These are phyloP conservation scores for Phaethon lepturus DNA, from an alignment of 2,113 vertebrate genomes.

Conservation along the genomic window DNA sequence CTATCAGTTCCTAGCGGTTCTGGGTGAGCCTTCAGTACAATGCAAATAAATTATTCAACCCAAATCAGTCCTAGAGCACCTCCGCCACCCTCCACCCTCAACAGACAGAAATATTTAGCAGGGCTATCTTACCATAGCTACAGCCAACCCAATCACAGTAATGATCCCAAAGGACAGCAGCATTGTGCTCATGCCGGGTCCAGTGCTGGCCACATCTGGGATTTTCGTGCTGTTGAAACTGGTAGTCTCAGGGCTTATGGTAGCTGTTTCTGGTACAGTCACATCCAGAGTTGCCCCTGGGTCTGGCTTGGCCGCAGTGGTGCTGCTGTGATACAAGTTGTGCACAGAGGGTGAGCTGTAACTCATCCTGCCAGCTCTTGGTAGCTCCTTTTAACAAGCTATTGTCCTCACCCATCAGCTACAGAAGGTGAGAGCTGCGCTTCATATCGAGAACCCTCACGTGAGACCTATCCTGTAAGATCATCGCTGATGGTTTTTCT, in stretches of 20 bases:
- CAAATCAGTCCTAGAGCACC: background rate
- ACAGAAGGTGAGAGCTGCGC: background rate
- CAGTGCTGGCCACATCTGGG: slow-evolving; percentile 74
- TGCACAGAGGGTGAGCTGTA: slow-evolving; percentile 63
- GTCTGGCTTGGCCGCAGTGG: slow-evolving; percentile 5
- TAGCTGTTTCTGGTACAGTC: slow-evolving; percentile 72
- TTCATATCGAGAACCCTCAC: background rate
- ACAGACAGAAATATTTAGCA: background rate
- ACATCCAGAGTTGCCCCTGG: slow-evolving; percentile 59
- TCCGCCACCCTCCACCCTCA: background rate
- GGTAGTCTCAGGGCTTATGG: slow-evolving; percentile 82
- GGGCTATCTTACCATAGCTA: slow-evolving; percentile 88
- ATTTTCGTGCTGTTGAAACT: slow-evolving; percentile 87
- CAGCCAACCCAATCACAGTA: slow-evolving; percentile 90
- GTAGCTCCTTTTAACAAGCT: background rate
- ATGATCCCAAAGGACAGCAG: slow-evolving; percentile 94
- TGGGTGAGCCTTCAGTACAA: background rate
- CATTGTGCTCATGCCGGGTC: slow-evolving; percentile 85
- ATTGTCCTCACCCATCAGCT: slow-evolving; percentile 18
- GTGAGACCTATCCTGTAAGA: background rate
- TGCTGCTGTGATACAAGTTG: slow-evolving; percentile 52
- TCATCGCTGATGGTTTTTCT: background rate
- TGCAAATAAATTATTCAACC: background rate
- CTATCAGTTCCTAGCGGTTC: background rate
- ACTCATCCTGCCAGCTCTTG: slow-evolving; percentile 62